Percentiles rank a stretch among this genome's conserved stretches.
phyloP scores from a whole-genome alignment of 2,113 vertebrate species.

The Gobiocypris rarus region DNA sequence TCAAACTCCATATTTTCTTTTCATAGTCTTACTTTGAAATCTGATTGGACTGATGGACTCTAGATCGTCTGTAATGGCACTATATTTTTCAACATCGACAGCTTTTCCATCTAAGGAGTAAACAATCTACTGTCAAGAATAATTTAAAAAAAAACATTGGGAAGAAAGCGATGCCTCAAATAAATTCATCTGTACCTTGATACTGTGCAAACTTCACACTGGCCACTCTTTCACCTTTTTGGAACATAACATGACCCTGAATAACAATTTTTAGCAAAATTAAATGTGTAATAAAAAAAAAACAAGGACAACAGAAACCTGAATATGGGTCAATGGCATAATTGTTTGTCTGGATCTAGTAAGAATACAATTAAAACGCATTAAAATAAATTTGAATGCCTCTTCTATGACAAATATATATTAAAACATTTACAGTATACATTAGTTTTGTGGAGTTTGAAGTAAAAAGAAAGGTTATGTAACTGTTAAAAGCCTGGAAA shows the following conservation, averaged over 20 bases:
- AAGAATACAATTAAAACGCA: not conserved
- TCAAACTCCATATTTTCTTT: no score
- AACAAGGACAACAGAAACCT: not conserved
- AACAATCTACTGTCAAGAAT: constrained; percentile 47
- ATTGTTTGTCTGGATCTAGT: not conserved
- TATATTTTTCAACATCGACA: constrained; percentile 87
- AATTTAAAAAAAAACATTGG: not conserved
- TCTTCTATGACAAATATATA: no score
- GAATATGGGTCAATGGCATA: not conserved
- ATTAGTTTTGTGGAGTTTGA: no score
- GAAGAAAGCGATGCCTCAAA: not conserved
- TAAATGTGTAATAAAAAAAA: not conserved
- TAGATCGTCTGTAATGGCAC: constrained; percentile 79
- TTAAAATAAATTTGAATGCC: no score
- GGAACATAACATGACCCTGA: constrained; percentile 67
- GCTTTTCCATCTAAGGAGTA: constrained; percentile 79
- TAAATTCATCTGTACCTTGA: constrained; percentile 63
- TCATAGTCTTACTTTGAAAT: constrained; percentile 83
- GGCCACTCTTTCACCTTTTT: constrained; percentile 62
- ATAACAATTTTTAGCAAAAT: not conserved
- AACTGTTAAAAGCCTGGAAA: no score
- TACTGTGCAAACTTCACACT: constrained; percentile 63
- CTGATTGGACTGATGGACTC: constrained; percentile 82
- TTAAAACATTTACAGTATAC: no score
- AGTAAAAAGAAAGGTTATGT: no score